Conservation (phyloP, 2,888 invertebrate genomes). For the Lycaena phlaeas region DNA sequence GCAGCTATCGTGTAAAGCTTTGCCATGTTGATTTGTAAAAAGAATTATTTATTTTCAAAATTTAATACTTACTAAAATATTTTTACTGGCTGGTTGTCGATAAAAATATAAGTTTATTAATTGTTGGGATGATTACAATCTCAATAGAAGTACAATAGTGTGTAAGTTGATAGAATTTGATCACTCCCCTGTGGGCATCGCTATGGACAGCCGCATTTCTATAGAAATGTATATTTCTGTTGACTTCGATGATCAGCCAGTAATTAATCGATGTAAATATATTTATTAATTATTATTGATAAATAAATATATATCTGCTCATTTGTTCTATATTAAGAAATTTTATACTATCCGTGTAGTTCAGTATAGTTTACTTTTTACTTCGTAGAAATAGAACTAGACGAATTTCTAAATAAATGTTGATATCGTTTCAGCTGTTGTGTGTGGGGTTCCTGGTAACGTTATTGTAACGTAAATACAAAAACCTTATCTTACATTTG, state of each 20-base stretch:
- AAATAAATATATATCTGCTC: slow-evolving; percentile 4
- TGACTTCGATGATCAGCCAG: slow-evolving; percentile 9
- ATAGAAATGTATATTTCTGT: slow-evolving; percentile 13
- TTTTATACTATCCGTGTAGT: slow-evolving; percentile 5
- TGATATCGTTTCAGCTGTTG: slow-evolving; percentile 4
- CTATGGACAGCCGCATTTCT: slow-evolving; percentile 11
- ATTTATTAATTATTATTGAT: slow-evolving; percentile 2
- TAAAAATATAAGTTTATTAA: not conserved
- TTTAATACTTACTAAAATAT: slow-evolving; percentile 6
- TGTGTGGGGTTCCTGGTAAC: slow-evolving; percentile 6
- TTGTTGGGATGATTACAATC: not conserved
- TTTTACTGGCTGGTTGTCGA: slow-evolving; percentile 8
- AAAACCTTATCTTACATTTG: no score
- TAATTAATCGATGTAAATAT: slow-evolving; percentile 9
- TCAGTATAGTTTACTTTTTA: slow-evolving; percentile 7
- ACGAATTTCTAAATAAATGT: slow-evolving; percentile 7
- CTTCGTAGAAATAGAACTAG: slow-evolving; percentile 7
- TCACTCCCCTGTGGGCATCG: not conserved
- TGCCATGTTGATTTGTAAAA: slow-evolving; percentile 14
- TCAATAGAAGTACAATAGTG: no score
- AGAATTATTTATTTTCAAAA: slow-evolving; percentile 17
- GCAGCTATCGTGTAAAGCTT: slow-evolving; percentile 20
- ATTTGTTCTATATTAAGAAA: slow-evolving; percentile 7
- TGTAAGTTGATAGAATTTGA: not conserved
- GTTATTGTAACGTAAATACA: not conserved